Evolutionary conservation across 2,113 vertebrate genomes (phyloP), one percentile per base, ranked within the genome.

Genomic region (Anthoscopus minutus): DNA sequence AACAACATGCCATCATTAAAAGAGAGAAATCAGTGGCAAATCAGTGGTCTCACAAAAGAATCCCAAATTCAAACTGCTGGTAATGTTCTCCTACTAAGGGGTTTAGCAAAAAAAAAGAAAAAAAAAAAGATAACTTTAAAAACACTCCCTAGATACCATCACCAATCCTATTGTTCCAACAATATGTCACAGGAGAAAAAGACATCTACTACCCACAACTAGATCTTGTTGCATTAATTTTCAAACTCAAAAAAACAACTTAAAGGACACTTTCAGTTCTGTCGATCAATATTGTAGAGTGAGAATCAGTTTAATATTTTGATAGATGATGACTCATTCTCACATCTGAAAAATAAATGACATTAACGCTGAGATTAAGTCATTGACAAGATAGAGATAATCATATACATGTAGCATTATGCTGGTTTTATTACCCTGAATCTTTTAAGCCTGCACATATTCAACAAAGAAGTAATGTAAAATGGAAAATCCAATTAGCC

Each of bases 401-500:
- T 94, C 38, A 53, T 86, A 78, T 37, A 89, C 76, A 66, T 50
- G 86, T 73, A 94, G 72, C 64, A 93, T 87, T 94, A 85, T 80
- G 40, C 66, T 56, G 48, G 60, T 89, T 96, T 97, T 96, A 96
- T 96, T 96, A 88, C 81, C 53, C 54, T 80, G 86, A 90, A 91
- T 94, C 81, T 89, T 93, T 86, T 87, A 90, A 96, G 84, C 89
- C 82, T 93, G 81, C 72, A 87, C 45, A 37, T 84, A 78, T 74
- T 95, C 86, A 96, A 94, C 95, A 88, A 85, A 87, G 89, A 92
- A 95, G 73, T 73, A 71, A 96, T 78, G 64, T 17, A 93, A 95
- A 95, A 92, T 88, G 76, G 85, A 96, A 96, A 96, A 97, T 96
- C 86, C 92, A 96, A 96, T 97, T 97, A 97, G 92, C 73, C 70